These are phyloP conservation scores for Pristis pectinata DNA, from an alignment of 2,797 vertebrate genomes.

Conservation along the genomic window DNA sequence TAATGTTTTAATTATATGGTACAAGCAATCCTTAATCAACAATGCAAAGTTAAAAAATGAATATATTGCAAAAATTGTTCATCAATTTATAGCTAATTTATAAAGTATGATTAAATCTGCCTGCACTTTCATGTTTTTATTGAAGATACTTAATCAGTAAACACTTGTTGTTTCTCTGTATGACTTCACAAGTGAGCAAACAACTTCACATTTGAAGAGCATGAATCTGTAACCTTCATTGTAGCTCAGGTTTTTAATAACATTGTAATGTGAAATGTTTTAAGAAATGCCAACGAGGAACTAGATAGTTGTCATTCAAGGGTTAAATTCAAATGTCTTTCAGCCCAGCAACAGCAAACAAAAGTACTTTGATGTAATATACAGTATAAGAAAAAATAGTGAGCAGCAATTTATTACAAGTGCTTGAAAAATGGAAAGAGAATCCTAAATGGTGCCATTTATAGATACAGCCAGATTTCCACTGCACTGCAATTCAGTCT, in stretches of 20 bases:
- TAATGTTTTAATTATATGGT: background rate
- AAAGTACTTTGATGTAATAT: background rate
- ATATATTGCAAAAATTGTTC: background rate
- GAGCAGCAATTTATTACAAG: slow-evolving; percentile 8
- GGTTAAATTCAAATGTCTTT: background rate
- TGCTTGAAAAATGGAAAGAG: background rate
- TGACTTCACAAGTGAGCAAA: background rate
- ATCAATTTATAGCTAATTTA: background rate
- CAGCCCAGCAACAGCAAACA: background rate
- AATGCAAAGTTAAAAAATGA: background rate
- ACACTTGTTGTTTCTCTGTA: background rate
- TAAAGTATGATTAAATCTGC: background rate
- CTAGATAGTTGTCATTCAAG: background rate
- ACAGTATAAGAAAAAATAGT: background rate
- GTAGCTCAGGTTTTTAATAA: too few relatives aligned
- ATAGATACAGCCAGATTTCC: background rate
- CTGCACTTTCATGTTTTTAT: background rate
- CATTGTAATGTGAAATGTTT: background rate
- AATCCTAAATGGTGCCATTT: background rate
- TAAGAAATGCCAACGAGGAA: background rate
- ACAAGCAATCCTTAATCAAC: background rate
- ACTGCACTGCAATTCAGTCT: background rate
- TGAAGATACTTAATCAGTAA: background rate
- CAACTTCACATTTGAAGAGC: background rate
- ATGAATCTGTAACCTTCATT: background rate